Base-by-base conservation (phyloP, 1,140 invertebrate genomes). In the Bemisia tabaci region DNA sequence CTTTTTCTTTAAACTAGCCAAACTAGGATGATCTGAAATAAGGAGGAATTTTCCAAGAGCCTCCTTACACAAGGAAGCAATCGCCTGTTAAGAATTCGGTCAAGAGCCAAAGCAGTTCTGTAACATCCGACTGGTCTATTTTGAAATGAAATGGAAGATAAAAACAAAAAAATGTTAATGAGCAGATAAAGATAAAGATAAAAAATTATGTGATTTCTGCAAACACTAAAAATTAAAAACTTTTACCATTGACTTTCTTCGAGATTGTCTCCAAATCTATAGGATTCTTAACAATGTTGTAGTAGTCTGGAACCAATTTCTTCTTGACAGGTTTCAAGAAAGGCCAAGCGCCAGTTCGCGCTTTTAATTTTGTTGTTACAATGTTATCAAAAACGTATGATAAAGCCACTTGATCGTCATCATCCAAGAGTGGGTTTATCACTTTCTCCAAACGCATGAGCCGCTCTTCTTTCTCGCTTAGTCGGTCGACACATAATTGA, bases 341-440 rank as follows among this genome's bases (percentile, higher is more conserved):
- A 0, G 94, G 92, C 90, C 92, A 95, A 9, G 92, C 90, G 77
- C 95, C 92, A 21, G 86, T 79, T 82, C 95, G 87, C 0, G 86
- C 80, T 75, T 96, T 96, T 65, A 98, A 77, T 78, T 92, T 92
- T 1, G 88, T 86, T 48, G 33, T 9, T 23, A 97, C 79, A 62
- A 98, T 85, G 73, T 90, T 94, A 60, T 96, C 91, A 9, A 99
- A 81, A 67, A 99, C 97, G 74, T 91, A 98, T 0, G 92, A 93
- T 39, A 99, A 82, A 0, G 94, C 95, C 39, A 97, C 75, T 82
- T 97, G 94, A 81, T 99, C 95, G 75, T 99, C 88, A 72, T 98
- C 96, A 78, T 99, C 95, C 5, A 99, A 78, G 12, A 99, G 80
- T 12, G 97, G 97, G 82, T 99, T 99, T 70, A 99, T 99, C 2